phyloP scores from a whole-genome alignment of 2,888 invertebrate species.

The Holacanthella duospinosa region DNA sequence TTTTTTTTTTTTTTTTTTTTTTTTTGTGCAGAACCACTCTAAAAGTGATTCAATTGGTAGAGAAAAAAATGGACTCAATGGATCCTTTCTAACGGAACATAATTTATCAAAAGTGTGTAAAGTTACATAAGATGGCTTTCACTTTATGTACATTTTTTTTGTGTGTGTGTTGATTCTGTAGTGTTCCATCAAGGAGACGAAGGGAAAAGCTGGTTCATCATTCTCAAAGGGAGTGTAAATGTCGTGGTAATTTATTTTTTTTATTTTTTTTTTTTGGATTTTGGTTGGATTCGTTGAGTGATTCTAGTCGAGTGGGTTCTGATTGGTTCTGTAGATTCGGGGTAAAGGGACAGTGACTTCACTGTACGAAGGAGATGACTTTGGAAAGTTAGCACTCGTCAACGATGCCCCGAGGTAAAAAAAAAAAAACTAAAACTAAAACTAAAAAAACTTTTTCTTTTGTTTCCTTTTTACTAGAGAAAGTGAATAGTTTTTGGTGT shows the following conservation, averaged over 20 bases:
- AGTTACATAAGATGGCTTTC: no score
- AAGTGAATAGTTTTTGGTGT: constrained; percentile 2
- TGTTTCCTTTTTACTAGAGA: constrained; percentile 1
- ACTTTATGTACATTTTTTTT: neutral
- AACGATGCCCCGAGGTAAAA: constrained; percentile 69
- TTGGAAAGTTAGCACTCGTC: constrained; percentile 69
- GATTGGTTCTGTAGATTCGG: constrained; percentile 50
- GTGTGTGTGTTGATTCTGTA: constrained; percentile 39
- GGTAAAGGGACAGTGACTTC: constrained; percentile 74
- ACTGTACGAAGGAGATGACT: constrained; percentile 73
- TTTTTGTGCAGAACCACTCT: no score
- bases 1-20: no score
- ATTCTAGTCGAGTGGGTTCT: no score
- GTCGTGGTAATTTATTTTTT: constrained; percentile 47
- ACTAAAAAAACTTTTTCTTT: no score
- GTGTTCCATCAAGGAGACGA: constrained; percentile 77
- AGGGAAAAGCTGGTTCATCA: constrained; percentile 74
- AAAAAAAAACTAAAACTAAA: no score
- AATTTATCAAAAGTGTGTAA: no score
- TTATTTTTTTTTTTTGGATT: no score
- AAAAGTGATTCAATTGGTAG: no score
- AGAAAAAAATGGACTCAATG: no score
- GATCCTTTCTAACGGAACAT: no score
- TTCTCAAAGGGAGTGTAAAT: constrained; percentile 69
- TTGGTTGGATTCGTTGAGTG: no score